Evolutionary conservation across 2,888 invertebrate genomes (phyloP), one percentile per base, ranked within the genome.

Genomic region (Megamerina dolium): DNA sequence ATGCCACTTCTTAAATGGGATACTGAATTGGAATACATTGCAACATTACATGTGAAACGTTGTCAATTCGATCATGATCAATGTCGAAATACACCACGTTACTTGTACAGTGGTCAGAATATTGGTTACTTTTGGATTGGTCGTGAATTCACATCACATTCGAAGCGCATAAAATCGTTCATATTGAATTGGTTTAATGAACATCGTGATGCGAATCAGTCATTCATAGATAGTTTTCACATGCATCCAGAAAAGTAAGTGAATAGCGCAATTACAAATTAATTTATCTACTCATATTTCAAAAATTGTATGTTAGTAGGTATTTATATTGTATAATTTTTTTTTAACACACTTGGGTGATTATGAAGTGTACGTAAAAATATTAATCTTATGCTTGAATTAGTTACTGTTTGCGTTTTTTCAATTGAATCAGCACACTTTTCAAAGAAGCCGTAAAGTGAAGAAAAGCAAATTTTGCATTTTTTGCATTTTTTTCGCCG

Each of bases 1-100:
- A 70, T 70, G 70, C 66, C 66, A 3, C 35, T 60, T 14, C 43
- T 70, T 16, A 60, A 59, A 42, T 70, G 70, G 70, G 65, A 68
- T 48, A 42, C 45, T 3, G 70, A 70, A 43, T 52, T 70, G 41
- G 66, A 58, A 26, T 57, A 58, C 43, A 49, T 70, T 44, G 69
- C 70, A 5, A 51, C 55, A 17, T 44, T 70, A 31, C 66, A 70
- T 50, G 66, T 57, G 16, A 63, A 61, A 40, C 60, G 62, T 2
- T 70, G 70, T 35, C 55, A 51, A 19, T 66, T 68, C 39, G 60
- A 55, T 2, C 69, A 69, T 38, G 69, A 70, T 51, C 36, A 53
- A 29, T 70, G 69, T 46, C 61, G 63, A 17, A 69, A 69, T 46
- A 68, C 69, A 9, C 54, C 55, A 6, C 58, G 58, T 9, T 68